Evolutionary conservation across 2,888 invertebrate genomes (phyloP).

Genomic region (Homarus gammarus): DNA sequence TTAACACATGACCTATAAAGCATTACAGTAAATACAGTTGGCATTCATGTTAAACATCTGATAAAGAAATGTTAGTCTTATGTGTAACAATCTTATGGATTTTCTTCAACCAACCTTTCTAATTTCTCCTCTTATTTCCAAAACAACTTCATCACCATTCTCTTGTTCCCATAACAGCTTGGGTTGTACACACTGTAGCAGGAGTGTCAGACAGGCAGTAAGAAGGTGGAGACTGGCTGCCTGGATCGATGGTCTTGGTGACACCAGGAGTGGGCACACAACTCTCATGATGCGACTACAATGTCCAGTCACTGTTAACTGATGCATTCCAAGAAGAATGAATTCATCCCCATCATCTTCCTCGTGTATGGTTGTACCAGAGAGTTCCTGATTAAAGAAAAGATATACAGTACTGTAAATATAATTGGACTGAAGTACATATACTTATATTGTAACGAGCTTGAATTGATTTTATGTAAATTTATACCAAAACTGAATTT

Average conservation of each 20-base stretch:
- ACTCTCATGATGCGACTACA: slow-evolving; percentile 41
- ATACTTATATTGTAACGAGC: too few species aligned
- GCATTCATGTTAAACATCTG: too few species aligned
- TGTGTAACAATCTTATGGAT: too few species aligned
- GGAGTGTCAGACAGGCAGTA: slow-evolving; percentile 16
- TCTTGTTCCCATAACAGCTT: slow-evolving; percentile 23
- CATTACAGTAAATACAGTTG: too few species aligned
- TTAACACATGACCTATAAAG: too few species aligned
- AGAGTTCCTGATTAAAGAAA: slow-evolving; percentile 32
- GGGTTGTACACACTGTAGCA: slow-evolving; percentile 24
- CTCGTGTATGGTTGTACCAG: slow-evolving; percentile 42
- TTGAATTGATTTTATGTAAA: too few species aligned
- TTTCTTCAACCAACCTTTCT: slow-evolving; percentile 10
- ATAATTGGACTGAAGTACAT: too few species aligned
- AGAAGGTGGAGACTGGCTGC: slow-evolving; percentile 48
- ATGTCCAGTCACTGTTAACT: slow-evolving; percentile 47
- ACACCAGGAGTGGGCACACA: slow-evolving; percentile 38
- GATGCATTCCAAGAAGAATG: slow-evolving; percentile 62
- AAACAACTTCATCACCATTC: slow-evolving; percentile 5
- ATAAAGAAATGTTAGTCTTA: too few species aligned
- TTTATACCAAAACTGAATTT: too few species aligned
- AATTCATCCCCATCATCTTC: slow-evolving; percentile 65
- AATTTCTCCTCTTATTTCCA: slow-evolving; percentile 19
- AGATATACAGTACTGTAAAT: not conserved
- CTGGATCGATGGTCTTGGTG: slow-evolving; percentile 37